These are phyloP conservation scores for Menidia beryllina DNA, from an alignment of 2,113 vertebrate species.

Conservation along the genomic window DNA sequence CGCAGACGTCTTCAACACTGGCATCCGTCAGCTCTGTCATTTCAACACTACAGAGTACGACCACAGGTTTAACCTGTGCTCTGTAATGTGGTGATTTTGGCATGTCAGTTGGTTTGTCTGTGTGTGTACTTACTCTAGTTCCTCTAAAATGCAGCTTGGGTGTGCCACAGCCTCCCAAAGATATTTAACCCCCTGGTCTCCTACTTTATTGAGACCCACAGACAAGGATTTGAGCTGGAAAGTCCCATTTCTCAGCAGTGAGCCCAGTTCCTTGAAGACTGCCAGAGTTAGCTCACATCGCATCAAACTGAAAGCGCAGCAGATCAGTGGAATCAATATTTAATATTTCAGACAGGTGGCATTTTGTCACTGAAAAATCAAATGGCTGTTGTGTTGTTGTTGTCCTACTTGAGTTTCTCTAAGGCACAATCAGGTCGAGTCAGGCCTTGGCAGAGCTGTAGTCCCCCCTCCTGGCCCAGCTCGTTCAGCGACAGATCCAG, in stretches of 20 bases:
- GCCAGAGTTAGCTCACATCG: slow-evolving; percentile 66
- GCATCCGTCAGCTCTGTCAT: slow-evolving; percentile 72
- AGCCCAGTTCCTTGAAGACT: slow-evolving; percentile 67
- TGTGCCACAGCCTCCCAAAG: slow-evolving; percentile 73
- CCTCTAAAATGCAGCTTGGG: slow-evolving; percentile 69
- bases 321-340: not conserved
- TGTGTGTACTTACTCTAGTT: slow-evolving; percentile 73
- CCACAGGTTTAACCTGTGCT: not conserved
- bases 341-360: slow-evolving; percentile 16
- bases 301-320: slow-evolving; percentile 56
- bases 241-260: slow-evolving; percentile 56
- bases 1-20: slow-evolving; percentile 69
- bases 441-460: slow-evolving; percentile 72
- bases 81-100: not conserved
- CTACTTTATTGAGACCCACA: slow-evolving; percentile 64
- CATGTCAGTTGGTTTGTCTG: too few species aligned
- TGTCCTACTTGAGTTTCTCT: slow-evolving; percentile 60
- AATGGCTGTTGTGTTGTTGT: too few species aligned
- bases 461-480: slow-evolving; percentile 71
- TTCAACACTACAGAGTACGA: slow-evolving; percentile 58
- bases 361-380: not conserved
- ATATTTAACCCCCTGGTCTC: slow-evolving; percentile 70
- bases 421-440: slow-evolving; percentile 47
- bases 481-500: slow-evolving; percentile 76
- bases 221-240: slow-evolving; percentile 63